Evolutionary conservation across 2,113 vertebrate species (phyloP).

Genomic region (Saguinus imperator): DNA sequence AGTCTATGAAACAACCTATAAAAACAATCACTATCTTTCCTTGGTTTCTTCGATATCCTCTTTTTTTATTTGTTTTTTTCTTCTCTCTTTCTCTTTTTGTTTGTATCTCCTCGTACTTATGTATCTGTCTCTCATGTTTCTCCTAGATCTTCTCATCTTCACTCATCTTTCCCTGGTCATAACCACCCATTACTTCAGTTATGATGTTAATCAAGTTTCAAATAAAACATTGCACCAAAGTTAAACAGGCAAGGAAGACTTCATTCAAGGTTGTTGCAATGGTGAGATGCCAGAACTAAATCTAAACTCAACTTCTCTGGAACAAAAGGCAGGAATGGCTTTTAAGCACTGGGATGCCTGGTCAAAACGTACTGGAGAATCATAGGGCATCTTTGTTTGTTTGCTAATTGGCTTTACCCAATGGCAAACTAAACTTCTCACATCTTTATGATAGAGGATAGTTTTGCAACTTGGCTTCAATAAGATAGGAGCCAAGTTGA

Average conservation of each 20-base stretch:
- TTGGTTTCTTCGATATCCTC: background rate
- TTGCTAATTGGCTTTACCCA: background rate
- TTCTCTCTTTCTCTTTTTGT: background rate
- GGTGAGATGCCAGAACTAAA: background rate
- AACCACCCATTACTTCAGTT: background rate
- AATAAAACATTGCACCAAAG: background rate
- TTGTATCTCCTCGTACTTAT: background rate
- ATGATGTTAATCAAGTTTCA: background rate
- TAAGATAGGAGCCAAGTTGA: background rate
- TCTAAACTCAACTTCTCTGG: background rate
- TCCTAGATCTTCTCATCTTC: background rate
- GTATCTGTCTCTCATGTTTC: background rate
- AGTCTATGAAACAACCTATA: background rate
- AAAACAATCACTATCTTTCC: background rate
- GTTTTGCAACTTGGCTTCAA: background rate
- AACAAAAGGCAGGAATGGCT: background rate
- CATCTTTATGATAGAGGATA: background rate
- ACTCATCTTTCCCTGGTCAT: background rate
- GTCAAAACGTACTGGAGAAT: background rate
- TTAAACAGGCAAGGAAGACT: background rate
- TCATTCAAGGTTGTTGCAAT: background rate
- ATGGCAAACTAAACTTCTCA: background rate
- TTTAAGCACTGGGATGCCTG: background rate
- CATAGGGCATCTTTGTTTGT: background rate
- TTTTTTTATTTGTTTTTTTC: background rate